A percentile compares a stretch with the other conserved stretches of the same genome.
Evolutionary conservation across 2,113 vertebrate genomes (phyloP).

Genomic region (Pholis gunnellus): DNA sequence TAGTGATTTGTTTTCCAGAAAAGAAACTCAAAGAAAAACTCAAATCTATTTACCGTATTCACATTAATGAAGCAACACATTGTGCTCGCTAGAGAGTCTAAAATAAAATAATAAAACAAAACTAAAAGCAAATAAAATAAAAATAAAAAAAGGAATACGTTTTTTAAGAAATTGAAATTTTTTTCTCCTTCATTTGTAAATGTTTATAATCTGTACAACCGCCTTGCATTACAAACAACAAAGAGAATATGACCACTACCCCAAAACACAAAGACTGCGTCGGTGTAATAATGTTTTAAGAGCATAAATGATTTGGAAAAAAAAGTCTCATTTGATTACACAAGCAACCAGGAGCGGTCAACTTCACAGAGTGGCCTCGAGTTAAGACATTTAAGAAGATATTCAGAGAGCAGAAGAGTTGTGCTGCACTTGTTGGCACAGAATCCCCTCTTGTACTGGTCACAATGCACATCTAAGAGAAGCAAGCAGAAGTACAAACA

Average conservation of each 20-base stretch:
- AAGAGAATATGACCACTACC: constrained; percentile 64
- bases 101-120: constrained; percentile 51
- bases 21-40: constrained; percentile 69
- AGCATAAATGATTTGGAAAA: constrained; percentile 58
- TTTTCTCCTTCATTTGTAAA: constrained; percentile 63
- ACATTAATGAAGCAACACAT: constrained; percentile 78
- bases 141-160: constrained; percentile 53
- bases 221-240: constrained; percentile 67
- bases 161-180: constrained; percentile 49
- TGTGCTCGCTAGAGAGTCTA: constrained; percentile 64
- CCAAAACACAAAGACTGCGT: constrained; percentile 70
- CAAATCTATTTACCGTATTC: constrained; percentile 79
- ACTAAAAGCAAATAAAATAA: constrained; percentile 48
- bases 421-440: constrained; percentile 77
- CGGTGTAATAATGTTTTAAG: constrained; percentile 64
- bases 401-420: constrained; percentile 41
- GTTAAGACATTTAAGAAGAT: constrained; percentile 58
- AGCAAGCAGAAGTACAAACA: constrained; percentile 58
- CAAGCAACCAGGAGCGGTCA: constrained; percentile 30
- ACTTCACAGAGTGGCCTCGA: constrained; percentile 59
- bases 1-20: constrained; percentile 65
- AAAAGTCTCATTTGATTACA: constrained; percentile 48
- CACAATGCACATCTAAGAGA: constrained; percentile 57
- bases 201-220: constrained; percentile 75
- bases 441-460: constrained; percentile 33